A percentile compares a stretch with the other conserved stretches of the same genome.
Conservation (phyloP, 1,140 invertebrate genomes). For the Sycophaga agraensis region DNA sequence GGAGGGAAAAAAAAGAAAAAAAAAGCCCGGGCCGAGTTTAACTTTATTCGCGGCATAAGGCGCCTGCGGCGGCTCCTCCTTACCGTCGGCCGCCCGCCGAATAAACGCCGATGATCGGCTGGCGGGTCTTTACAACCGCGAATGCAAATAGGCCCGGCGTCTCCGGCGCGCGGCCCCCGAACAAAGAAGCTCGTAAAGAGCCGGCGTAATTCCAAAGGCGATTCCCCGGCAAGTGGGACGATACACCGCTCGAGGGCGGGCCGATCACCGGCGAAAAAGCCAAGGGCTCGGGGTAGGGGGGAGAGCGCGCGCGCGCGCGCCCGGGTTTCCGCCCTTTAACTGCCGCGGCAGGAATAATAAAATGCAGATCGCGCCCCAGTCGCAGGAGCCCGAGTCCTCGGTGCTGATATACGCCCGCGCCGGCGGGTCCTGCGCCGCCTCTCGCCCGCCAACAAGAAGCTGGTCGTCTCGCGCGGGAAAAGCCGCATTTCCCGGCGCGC, state of each 20-base stretch:
- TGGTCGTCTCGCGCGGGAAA: conserved; percentile 23
- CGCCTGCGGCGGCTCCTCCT: conserved; percentile 37
- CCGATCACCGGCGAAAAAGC: conserved; percentile 3
- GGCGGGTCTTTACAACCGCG: conserved; percentile 47
- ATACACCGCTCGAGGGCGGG: conserved; percentile 7
- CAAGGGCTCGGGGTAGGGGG: not conserved
- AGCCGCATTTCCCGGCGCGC: conserved; percentile 21
- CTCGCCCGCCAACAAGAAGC: conserved; percentile 21
- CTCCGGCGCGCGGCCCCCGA: conserved; percentile 37
- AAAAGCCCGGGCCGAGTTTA: conserved; percentile 29
- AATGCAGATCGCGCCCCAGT: conserved; percentile 44
- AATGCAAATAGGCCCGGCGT: conserved; percentile 48
- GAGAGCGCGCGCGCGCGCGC: conserved; percentile 16
- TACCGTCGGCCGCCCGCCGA: conserved; percentile 35
- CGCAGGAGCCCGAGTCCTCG: no score
- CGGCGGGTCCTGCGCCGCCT: not conserved
- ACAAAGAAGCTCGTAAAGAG: not conserved
- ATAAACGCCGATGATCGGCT: conserved; percentile 38
- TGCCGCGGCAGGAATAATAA: conserved; percentile 50
- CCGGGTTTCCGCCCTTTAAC: conserved; percentile 37
- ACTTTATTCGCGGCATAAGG: conserved; percentile 48
- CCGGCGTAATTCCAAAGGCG: not conserved
- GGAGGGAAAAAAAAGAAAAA: not conserved
- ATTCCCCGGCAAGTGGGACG: not conserved
- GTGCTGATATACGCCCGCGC: not conserved